Evolutionary conservation across 2,113 vertebrate species (phyloP).

Genomic region (Cynoglossus semilaevis): DNA sequence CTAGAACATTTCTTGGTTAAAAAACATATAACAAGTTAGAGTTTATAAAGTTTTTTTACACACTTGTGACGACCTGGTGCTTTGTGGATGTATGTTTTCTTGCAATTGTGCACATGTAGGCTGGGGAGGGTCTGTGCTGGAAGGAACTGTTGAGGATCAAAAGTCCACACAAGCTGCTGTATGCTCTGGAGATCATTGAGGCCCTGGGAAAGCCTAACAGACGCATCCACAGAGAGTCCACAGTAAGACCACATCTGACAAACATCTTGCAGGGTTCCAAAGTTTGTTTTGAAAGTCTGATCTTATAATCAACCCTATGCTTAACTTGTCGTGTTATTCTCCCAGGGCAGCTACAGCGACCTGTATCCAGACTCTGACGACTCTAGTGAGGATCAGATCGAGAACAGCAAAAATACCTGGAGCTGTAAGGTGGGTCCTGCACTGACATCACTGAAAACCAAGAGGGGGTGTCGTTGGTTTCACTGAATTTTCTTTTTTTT

Average conservation of each 20-base stretch:
- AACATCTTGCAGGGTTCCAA: too few relatives aligned
- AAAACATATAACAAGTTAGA: too few relatives aligned
- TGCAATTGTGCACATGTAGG: constrained; percentile 65
- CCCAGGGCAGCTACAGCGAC: constrained; percentile 96
- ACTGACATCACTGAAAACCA: neutral
- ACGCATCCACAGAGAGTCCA: constrained; percentile 93
- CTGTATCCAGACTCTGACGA: constrained; percentile 98
- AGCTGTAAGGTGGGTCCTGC: constrained; percentile 89
- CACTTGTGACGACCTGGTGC: neutral
- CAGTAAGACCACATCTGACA: constrained; percentile 70
- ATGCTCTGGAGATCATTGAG: constrained; percentile 97
- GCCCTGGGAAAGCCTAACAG: constrained; percentile 96
- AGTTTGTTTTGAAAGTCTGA: too few relatives aligned
- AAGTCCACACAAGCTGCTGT: constrained; percentile 95
- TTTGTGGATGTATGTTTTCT: neutral
- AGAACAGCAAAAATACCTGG: constrained; percentile 99
- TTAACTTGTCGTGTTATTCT: constrained; percentile 23
- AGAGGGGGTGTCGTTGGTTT: neutral
- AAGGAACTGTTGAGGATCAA: constrained; percentile 95
- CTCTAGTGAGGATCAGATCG: constrained; percentile 97
- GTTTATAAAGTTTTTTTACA: neutral
- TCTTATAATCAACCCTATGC: too few relatives aligned
- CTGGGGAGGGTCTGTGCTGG: constrained; percentile 90
- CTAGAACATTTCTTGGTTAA: too few relatives aligned
- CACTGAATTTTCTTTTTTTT: neutral